phyloP scores from a whole-genome alignment of 2,797 vertebrate species.

The Gephyroberyx darwinii region DNA sequence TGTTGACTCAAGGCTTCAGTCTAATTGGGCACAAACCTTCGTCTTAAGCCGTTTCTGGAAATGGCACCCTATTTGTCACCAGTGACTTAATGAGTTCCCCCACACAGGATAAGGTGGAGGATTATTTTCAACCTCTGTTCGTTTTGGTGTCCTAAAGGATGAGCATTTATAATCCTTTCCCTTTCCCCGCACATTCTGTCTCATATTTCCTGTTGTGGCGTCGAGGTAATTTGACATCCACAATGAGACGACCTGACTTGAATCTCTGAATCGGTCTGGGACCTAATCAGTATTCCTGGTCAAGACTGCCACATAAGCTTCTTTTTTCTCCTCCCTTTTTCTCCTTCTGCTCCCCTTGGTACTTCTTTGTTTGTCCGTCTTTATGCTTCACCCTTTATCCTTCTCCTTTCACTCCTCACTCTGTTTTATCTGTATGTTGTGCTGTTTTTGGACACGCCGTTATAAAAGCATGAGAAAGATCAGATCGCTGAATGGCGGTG shows the following conservation, averaged over 20 bases:
- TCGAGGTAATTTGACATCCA: slow-evolving; percentile 74
- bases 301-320: slow-evolving; percentile 66
- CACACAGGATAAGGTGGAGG: slow-evolving; percentile 62
- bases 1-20: slow-evolving; percentile 62
- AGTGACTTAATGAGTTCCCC: slow-evolving; percentile 75
- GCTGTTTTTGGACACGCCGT: slow-evolving; percentile 20
- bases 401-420: slow-evolving; percentile 35
- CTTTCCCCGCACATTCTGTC: slow-evolving; percentile 39
- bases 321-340: slow-evolving; percentile 34
- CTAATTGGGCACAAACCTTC: slow-evolving; percentile 68
- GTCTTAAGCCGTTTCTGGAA: slow-evolving; percentile 64
- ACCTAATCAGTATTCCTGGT: slow-evolving; percentile 76
- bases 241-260: slow-evolving; percentile 70
- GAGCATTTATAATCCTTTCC: slow-evolving; percentile 67
- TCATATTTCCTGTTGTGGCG: slow-evolving; percentile 69
- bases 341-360: slow-evolving; percentile 54
- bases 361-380: slow-evolving; percentile 56
- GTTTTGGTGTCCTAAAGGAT: slow-evolving; percentile 60
- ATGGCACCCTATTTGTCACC: slow-evolving; percentile 72
- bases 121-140: slow-evolving; percentile 73
- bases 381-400: slow-evolving; percentile 17
- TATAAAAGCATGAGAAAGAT: slow-evolving; percentile 21
- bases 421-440: slow-evolving; percentile 36
- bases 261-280: slow-evolving; percentile 64
- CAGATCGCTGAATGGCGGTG: slow-evolving; percentile 10